Percentiles rank a stretch among this genome's conserved stretches.
Conservation (phyloP, 2,888 invertebrate species). For the Pandemis heparana region DNA sequence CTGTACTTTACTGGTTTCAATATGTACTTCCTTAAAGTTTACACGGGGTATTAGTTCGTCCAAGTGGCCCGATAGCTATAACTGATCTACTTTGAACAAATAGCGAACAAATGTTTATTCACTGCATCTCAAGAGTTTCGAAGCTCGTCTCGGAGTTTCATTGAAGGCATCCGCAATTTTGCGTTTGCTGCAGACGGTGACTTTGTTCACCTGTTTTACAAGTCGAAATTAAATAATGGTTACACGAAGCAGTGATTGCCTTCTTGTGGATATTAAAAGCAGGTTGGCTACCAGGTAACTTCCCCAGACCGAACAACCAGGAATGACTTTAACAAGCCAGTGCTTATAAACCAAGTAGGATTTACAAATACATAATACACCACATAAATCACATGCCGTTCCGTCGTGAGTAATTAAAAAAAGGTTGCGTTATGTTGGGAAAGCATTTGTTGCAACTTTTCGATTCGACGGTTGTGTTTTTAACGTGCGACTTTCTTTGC, state of each 20-base stretch:
- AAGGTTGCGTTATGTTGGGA: background rate
- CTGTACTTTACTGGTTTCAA: conserved; percentile 3
- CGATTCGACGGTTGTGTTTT: background rate
- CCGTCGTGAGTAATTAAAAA: background rate
- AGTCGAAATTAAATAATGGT: background rate
- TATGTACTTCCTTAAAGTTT: conserved; percentile 14
- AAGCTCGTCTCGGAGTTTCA: background rate
- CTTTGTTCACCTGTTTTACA: background rate
- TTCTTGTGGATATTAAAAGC: background rate
- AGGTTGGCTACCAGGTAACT: too few species aligned
- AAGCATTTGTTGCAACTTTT: background rate
- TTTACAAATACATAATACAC: background rate
- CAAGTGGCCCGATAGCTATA: too few species aligned
- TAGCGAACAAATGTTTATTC: background rate
- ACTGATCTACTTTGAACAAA: too few species aligned
- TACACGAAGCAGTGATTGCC: background rate
- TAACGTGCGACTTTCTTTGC: background rate
- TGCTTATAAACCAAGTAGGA: too few species aligned
- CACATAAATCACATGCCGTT: too few species aligned
- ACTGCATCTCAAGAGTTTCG: background rate
- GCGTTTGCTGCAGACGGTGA: background rate
- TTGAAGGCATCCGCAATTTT: background rate
- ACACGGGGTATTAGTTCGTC: conserved; percentile 12
- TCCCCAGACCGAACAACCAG: too few species aligned
- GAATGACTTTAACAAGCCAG: too few species aligned